Base-by-base conservation (phyloP, 2,888 invertebrate genomes). In the Hemaris fuciformis region DNA sequence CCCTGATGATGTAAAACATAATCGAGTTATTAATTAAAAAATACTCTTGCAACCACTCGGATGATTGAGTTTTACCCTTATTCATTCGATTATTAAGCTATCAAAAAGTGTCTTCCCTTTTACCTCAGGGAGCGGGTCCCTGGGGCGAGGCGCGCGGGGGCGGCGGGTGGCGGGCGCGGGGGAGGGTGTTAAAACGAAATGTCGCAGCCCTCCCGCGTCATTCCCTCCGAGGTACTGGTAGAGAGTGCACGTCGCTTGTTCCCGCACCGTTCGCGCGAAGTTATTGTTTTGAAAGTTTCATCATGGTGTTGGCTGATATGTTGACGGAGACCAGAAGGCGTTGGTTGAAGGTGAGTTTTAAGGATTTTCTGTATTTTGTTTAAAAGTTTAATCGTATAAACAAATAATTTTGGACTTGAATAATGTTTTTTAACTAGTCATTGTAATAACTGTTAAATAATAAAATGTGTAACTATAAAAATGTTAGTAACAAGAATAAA, bases 221-320 rank as follows among this genome's bases (percentile, higher is more conserved):
- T 81, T 87, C 84, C 83, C 82, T 79, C 81, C 64, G 66, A 62
- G 70, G 59, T 65, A 62, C 65, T 66, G 71, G 69, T 1, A 58
- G 64, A 42, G 67, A 22, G 48, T 71, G 76, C 75, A 81, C 84
- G 85, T 67, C 69, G 60, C 65, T 66, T 62, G 27, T 63, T 22
- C 57, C 56, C 59, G 61, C 62, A 64, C 31, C 58, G 58, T 53
- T 63, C 63, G 61, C 46, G 62, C 58, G 62, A 64, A 65, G 62
- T 65, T 66, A 34, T 62, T 67, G 69, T 61, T 43, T 46, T 63
- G 58, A 43, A 77, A 67, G 62, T 53, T 53, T 18, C 27, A 53
- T 2, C 15, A 92, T 92, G 91, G 91, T 91, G 80, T 79, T 92
- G 42, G 83, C 89, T 27, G 91, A 91, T 64, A 90, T 92, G 66